Percentiles rank a stretch among this genome's conserved stretches.
phyloP scores from a whole-genome alignment of 2,113 vertebrate species.

The Pachyramphus minor region DNA sequence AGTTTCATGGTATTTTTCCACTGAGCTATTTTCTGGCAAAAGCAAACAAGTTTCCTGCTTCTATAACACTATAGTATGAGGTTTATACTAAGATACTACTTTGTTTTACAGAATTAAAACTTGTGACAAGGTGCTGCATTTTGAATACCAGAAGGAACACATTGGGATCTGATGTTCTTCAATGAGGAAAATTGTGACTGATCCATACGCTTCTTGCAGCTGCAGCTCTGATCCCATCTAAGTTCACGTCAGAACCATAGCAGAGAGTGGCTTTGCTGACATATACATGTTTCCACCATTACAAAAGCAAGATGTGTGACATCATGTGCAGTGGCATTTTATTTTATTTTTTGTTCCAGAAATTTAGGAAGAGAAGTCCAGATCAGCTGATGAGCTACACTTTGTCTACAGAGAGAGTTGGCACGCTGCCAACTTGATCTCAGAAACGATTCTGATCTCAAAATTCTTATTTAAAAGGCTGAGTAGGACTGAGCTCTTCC shows the following conservation, averaged over 20 bases:
- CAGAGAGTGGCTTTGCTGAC: not conserved
- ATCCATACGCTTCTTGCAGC: not conserved
- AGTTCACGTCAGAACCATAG: not conserved
- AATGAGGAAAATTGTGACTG: not conserved
- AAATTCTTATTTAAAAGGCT: not conserved
- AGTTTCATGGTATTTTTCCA: not conserved
- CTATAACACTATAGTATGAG: not conserved
- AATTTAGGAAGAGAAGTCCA: not conserved
- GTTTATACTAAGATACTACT: not conserved
- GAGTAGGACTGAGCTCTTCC: not conserved
- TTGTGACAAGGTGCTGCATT: not conserved
- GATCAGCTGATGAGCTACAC: not conserved
- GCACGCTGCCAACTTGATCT: not conserved
- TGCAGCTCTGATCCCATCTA: not conserved
- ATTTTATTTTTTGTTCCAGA: not conserved
- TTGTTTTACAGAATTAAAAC: not conserved
- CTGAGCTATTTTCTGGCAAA: not conserved
- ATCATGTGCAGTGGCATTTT: not conserved
- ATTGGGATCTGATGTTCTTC: not conserved
- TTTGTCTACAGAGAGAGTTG: not conserved
- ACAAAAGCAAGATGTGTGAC: not conserved
- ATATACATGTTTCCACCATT: not conserved
- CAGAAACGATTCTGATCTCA: not conserved
- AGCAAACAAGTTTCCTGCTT: not conserved
- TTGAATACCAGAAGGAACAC: not conserved